A percentile compares a stretch with the other conserved stretches of the same genome.
phyloP scores from a whole-genome alignment of 1,140 invertebrate species.

The Brachionus asplanchnoidis region DNA sequence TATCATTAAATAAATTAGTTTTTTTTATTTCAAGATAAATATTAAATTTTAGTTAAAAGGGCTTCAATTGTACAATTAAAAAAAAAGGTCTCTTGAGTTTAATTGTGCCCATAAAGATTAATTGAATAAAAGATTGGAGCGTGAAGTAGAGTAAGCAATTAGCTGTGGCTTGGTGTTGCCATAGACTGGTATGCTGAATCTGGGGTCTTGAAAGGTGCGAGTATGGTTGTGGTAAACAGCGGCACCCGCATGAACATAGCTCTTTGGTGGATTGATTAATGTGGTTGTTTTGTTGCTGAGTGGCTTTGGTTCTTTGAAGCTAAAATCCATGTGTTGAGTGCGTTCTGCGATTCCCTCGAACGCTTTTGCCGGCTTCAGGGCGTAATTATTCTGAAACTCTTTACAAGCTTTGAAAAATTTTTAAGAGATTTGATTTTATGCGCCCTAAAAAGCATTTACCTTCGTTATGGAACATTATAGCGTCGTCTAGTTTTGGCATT shows the following conservation, averaged over 20 bases:
- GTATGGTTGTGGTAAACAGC: background rate
- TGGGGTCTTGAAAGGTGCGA: background rate
- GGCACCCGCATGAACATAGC: background rate
- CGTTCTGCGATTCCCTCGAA: background rate
- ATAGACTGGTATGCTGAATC: constrained; percentile 3
- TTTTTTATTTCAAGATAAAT: background rate
- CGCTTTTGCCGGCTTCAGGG: background rate
- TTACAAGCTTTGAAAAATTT: background rate
- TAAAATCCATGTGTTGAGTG: background rate
- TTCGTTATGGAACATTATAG: background rate
- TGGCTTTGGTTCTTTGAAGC: background rate
- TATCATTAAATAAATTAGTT: background rate
- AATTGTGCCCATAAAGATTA: background rate
- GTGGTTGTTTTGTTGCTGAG: background rate
- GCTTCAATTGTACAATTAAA: background rate
- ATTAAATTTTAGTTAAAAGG: background rate
- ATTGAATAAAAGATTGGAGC: constrained; percentile 10
- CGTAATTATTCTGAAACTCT: background rate
- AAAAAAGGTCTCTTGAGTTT: background rate
- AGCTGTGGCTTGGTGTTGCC: background rate
- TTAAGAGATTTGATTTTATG: background rate
- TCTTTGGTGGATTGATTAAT: background rate
- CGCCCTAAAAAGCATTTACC: background rate
- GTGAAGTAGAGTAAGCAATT: background rate
- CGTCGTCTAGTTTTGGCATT: constrained; percentile 8